phyloP scores from a whole-genome alignment of 2,888 invertebrate genomes.

The Pterobdella sp. region DNA sequence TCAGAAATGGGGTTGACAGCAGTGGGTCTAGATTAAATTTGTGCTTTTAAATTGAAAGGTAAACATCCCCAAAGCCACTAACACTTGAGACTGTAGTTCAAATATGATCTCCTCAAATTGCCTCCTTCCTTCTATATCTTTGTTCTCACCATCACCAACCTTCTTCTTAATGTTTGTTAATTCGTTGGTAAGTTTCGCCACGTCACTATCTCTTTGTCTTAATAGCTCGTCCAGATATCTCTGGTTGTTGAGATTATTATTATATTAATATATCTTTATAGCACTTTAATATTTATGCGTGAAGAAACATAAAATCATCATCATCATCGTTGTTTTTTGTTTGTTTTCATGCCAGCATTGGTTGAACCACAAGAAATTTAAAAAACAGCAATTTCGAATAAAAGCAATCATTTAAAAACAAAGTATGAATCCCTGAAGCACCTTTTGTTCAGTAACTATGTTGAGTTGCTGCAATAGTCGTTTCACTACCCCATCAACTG shows the following conservation, averaged over 20 bases:
- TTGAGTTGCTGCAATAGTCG: constrained; percentile 40
- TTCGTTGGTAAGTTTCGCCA: constrained; percentile 36
- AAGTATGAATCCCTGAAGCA: constrained; percentile 23
- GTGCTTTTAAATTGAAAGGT: no score
- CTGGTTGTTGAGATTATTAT: constrained; percentile 35
- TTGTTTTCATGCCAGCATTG: no score
- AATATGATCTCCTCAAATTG: constrained; percentile 31
- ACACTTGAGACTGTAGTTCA: constrained; percentile 32
- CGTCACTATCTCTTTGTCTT: constrained; percentile 40
- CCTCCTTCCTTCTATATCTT: constrained; percentile 25
- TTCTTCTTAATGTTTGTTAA: constrained; percentile 9
- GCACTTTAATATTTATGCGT: background rate
- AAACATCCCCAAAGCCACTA: no score
- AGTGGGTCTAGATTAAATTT: no score
- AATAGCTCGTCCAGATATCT: constrained; percentile 43
- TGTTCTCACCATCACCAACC: constrained; percentile 36
- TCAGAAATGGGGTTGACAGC: no score
- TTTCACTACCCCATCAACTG: constrained; percentile 33
- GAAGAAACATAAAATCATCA: background rate
- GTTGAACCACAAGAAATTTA: background rate
- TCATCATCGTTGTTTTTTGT: background rate
- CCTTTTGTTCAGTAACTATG: constrained; percentile 43
- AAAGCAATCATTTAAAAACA: background rate
- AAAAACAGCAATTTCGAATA: constrained; percentile 14
- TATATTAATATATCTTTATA: background rate